Evolutionary conservation across 1,140 invertebrate genomes (phyloP), one percentile per base, ranked within the genome.

Genomic region (Anoplophora glabripennis): DNA sequence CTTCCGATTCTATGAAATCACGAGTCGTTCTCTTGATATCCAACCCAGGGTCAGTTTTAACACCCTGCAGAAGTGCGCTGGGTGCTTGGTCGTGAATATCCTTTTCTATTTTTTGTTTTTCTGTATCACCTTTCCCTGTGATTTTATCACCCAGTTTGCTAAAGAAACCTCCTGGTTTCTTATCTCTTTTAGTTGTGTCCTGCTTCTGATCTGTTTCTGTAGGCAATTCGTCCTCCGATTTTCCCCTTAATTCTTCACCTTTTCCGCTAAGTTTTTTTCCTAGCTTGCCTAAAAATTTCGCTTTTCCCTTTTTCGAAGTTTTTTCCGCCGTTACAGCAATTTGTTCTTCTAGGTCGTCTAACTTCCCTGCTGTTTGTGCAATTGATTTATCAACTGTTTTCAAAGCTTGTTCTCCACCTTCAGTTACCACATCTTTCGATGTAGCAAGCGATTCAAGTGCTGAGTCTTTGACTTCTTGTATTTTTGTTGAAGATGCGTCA

Each of bases 281-380:
- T 15, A 42, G 12, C 34, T 56, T 67, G 28, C 67, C 66, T 69
- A 41, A 69, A 60, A 4, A 73, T 28, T 2, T 28, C 21, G 15
- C 52, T 48, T 54, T 44, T 67, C 14, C 74, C 65, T 41, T 63
- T 48, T 58, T 61, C 10, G 54, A 15, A 1, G 48, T 1, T 64
- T 68, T 70, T 33, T 53, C 51, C 45, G 66, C 58, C 7, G 59
- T 52, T 40, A 70, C 68, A 14, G 40, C 11, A 57, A 65, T 67
- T 57, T 47, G 64, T 57, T 28, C 3, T 28, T 28, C 21, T 2
- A 28, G 21, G 21, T 28, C 21, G 21, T 28, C 21, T 28, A 28
- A 3, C 5, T 28, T 28, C 5, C 5, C 3, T 5, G 21, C 21
- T 2, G 21, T 28, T 28, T 28, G 3, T 28, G 21, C 5, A 28